Evolutionary conservation across 1,140 invertebrate species (phyloP), one percentile per base, ranked within the genome.

Genomic region (Orius laevigatus): DNA sequence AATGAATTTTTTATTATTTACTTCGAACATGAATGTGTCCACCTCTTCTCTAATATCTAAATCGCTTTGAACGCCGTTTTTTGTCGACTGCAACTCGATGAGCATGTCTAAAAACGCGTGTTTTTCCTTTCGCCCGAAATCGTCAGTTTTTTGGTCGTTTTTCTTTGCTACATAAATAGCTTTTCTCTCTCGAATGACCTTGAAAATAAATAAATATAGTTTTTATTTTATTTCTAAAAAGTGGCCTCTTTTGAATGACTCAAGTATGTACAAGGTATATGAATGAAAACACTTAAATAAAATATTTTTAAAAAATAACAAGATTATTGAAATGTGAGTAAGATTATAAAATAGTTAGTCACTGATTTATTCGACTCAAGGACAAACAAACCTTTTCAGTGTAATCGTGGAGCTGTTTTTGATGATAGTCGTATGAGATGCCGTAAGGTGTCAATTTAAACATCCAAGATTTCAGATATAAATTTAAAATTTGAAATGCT

Each of bases 21-120:
- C 79, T 55, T 75, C 75, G 55, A 77, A 79, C 70, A 77, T 73
- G 50, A 79, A 79, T 0, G 75, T 79, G 49, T 76, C 72, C 0
- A 76, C 72, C 59, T 76, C 70, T 43, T 76, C 71, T 8, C 65
- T 55, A 33, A 83, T 78, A 40, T 68, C 67, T 2, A 55, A 45
- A 18, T 70, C 64, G 0, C 58, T 48, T 3, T 48, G 12, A 5
- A 5, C 45, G 9, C 48, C 47, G 46, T 58, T 65, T 38, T 38
- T 38, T 34, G 62, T 59, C 49, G 61, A 56, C 14, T 63, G 61
- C 44, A 65, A 62, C 52, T 69, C 64, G 9, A 79, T 58, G 9
- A 80, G 54, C 44, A 75, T 60, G 59, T 79, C 76, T 20, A 79
- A 59, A 55, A 80, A 76, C 8, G 76, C 76, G 36, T 68, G 14